Evolutionary conservation across 2,888 invertebrate genomes (phyloP).

Genomic region (Cosmia trapezina): DNA sequence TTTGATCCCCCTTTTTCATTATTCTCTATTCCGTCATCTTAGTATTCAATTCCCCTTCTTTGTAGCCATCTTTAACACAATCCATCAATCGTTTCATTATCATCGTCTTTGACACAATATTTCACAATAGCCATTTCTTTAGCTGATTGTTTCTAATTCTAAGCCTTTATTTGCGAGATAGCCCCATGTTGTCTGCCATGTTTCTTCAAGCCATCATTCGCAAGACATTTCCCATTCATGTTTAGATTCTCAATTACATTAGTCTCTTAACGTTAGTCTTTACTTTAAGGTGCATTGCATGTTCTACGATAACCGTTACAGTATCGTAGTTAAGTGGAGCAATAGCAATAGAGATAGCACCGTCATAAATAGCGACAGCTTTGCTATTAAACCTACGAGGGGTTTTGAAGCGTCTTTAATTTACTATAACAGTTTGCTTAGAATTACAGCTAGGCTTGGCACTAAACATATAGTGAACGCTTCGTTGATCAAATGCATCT

Average conservation of each 20-base stretch:
- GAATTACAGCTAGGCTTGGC: conserved; percentile 24
- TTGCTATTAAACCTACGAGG: conserved; percentile 40
- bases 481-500: conserved; percentile 19
- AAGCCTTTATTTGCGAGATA: not conserved
- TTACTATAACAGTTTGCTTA: conserved; percentile 34
- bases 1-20: too few relatives aligned
- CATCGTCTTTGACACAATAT: not conserved
- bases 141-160: conserved; percentile 1
- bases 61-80: not conserved
- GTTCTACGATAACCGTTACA: conserved; percentile 39
- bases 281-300: conserved; percentile 17
- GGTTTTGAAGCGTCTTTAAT: conserved; percentile 37
- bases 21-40: not conserved
- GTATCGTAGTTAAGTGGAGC: conserved; percentile 15
- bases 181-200: not conserved
- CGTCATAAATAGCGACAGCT: conserved; percentile 46
- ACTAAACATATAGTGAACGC: conserved; percentile 19
- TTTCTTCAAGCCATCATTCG: conserved; percentile 18
- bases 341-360: conserved; percentile 32
- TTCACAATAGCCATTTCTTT: too few relatives aligned
- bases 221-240: conserved; percentile 38
- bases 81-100: not conserved
- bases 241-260: conserved; percentile 38
- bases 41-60: not conserved
- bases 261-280: conserved; percentile 26